phyloP scores from a whole-genome alignment of 2,113 vertebrate species.

The Tychaedon coryphoeus region DNA sequence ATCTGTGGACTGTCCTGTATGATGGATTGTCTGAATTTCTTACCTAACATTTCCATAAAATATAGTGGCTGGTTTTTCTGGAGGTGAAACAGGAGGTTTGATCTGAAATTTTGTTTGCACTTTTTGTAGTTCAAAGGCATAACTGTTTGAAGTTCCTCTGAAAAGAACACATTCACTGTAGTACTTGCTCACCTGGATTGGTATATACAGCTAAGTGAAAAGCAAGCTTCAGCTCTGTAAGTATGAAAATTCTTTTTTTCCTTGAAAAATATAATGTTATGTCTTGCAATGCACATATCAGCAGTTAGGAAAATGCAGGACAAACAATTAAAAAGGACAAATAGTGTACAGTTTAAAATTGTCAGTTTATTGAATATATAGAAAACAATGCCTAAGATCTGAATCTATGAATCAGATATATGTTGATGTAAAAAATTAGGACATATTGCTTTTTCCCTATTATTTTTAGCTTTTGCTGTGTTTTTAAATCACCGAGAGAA shows the following conservation, averaged over 20 bases:
- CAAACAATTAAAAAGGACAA: background rate
- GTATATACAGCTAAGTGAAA: background rate
- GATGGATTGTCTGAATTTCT: constrained; percentile 1
- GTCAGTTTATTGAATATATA: background rate
- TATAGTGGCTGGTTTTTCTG: background rate
- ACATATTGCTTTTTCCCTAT: background rate
- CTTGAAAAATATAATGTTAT: background rate
- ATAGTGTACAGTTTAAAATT: background rate
- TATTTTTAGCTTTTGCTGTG: background rate
- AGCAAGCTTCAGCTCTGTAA: background rate
- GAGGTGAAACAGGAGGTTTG: background rate
- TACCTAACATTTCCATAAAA: constrained; percentile 3
- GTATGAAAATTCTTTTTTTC: background rate
- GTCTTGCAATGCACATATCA: background rate
- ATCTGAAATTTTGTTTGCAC: background rate
- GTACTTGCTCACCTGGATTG: background rate
- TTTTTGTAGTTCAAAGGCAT: background rate
- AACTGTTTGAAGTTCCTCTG: background rate
- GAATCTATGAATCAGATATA: background rate
- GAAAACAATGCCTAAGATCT: background rate
- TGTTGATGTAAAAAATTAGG: background rate
- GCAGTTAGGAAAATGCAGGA: background rate
- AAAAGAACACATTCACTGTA: background rate
- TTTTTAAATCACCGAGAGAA: background rate
- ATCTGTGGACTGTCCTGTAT: background rate